phyloP scores from a whole-genome alignment of 1,140 invertebrate species.

The Diorhabda elongata region DNA sequence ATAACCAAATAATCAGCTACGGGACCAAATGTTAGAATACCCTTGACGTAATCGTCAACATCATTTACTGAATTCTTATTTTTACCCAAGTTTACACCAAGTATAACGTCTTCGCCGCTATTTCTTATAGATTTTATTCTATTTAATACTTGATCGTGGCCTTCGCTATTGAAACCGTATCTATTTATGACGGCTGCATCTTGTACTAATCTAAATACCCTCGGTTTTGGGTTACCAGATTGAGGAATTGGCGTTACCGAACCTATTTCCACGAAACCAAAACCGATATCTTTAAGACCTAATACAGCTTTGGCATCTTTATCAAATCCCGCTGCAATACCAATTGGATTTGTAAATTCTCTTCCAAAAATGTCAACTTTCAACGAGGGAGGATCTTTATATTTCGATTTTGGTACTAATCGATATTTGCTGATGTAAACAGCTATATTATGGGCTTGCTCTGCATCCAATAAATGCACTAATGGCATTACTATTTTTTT shows the following conservation, averaged over 20 bases:
- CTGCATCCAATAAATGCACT: slow-evolving; percentile 64
- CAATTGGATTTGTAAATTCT: slow-evolving; percentile 82
- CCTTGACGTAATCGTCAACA: slow-evolving; percentile 75
- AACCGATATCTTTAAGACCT: slow-evolving; percentile 80
- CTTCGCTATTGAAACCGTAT: slow-evolving; percentile 95
- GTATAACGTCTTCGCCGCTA: slow-evolving; percentile 51
- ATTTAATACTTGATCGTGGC: slow-evolving; percentile 69
- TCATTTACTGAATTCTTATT: slow-evolving; percentile 82
- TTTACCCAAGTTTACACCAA: slow-evolving; percentile 94
- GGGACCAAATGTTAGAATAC: slow-evolving; percentile 69
- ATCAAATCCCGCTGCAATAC: slow-evolving; percentile 97
- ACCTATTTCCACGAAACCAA: slow-evolving; percentile 95
- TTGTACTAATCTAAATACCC: slow-evolving; percentile 82
- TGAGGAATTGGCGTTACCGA: slow-evolving; percentile 93
- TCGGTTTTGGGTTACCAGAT: slow-evolving; percentile 84
- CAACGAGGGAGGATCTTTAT: slow-evolving; percentile 60
- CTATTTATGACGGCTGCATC: slow-evolving; percentile 91
- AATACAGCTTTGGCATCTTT: slow-evolving; percentile 90
- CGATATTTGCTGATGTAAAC: slow-evolving; percentile 71
- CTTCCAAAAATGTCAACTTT: slow-evolving; percentile 66
- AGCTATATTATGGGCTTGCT: slow-evolving; percentile 74
- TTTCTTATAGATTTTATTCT: slow-evolving; percentile 55
- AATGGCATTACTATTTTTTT: slow-evolving; percentile 67
- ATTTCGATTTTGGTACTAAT: slow-evolving; percentile 58
- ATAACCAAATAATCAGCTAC: slow-evolving; percentile 86